Percentiles rank a stretch among this genome's conserved stretches.
phyloP scores from a whole-genome alignment of 2,888 invertebrate species.

The Drosophila prolongata region DNA sequence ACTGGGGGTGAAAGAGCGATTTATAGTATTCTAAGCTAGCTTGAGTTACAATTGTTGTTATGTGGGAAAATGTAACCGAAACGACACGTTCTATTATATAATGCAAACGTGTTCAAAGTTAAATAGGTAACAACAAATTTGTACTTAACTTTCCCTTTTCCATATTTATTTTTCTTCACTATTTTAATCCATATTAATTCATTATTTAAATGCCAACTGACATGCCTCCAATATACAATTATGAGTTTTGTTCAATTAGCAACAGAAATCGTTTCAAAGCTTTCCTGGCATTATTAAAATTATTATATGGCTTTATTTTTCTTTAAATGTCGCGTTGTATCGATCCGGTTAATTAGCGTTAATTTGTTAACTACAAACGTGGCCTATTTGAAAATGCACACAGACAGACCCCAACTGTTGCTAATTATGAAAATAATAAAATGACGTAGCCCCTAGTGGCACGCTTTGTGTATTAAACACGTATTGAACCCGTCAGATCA shows the following conservation, averaged over 20 bases:
- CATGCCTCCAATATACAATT: background rate
- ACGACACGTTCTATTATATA: conserved; percentile 9
- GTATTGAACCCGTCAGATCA: background rate
- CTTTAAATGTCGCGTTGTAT: background rate
- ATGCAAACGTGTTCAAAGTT: background rate
- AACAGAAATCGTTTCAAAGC: conserved; percentile 3
- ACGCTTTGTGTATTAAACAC: conserved; percentile 20
- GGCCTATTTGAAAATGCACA: conserved; percentile 17
- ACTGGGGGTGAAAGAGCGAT: conserved; percentile 4
- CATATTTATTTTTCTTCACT: background rate
- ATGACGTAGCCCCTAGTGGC: conserved; percentile 13
- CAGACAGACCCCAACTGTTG: conserved; percentile 2
- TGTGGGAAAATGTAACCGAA: conserved; percentile 24
- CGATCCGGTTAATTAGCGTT: conserved; percentile 7
- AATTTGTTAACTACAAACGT: conserved; percentile 18
- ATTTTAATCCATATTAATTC: background rate
- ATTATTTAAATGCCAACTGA: background rate
- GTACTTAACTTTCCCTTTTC: background rate
- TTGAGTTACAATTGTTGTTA: conserved; percentile 38
- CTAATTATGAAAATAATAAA: conserved; percentile 12
- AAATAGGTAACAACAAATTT: background rate
- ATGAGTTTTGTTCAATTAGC: conserved; percentile 14
- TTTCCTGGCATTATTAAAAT: conserved; percentile 2
- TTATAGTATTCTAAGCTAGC: conserved; percentile 14
- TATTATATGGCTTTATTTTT: background rate